Percentiles rank a stretch among this genome's conserved stretches.
These are phyloP conservation scores for Amblyraja radiata DNA, from an alignment of 2,797 vertebrate genomes.

Conservation along the genomic window DNA sequence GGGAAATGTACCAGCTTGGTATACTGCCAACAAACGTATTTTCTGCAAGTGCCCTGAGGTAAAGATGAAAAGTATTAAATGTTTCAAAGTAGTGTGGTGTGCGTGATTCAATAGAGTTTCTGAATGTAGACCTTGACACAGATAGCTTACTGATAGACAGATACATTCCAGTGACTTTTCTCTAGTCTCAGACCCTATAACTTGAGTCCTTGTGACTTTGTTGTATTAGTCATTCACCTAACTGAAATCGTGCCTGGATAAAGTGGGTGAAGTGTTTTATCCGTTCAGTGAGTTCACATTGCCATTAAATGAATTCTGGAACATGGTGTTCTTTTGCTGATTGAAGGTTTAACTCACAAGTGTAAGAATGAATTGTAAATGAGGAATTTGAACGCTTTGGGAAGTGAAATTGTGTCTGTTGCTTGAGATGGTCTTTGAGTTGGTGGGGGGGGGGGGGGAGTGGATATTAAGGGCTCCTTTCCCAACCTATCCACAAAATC, in stretches of 20 bases:
- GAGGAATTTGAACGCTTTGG: not conserved
- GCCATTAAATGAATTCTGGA: not conserved
- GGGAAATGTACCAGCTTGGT: not conserved
- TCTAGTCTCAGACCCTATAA: not conserved
- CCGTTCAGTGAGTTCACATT: not conserved
- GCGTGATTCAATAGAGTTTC: not conserved
- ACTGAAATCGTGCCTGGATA: not conserved
- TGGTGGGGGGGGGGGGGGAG: too few relatives aligned
- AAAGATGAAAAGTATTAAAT: constrained; percentile 15
- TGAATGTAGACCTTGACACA: not conserved
- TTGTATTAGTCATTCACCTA: too few relatives aligned
- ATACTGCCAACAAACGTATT: not conserved
- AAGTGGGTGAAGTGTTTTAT: not conserved
- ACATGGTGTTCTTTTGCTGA: not conserved
- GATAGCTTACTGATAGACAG: not conserved
- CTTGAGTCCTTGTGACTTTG: not conserved
- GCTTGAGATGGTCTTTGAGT: not conserved
- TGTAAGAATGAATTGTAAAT: constrained; percentile 16
- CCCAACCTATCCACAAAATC: too few relatives aligned
- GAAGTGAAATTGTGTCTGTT: not conserved
- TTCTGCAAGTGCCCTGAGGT: not conserved
- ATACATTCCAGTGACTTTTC: not conserved
- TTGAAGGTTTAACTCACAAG: not conserved
- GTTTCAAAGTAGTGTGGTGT: not conserved
- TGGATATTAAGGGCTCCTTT: not conserved